Percentiles rank a stretch among this genome's conserved stretches.
Conservation (phyloP, 1,140 invertebrate genomes). For the Drosophila kepulauana region DNA sequence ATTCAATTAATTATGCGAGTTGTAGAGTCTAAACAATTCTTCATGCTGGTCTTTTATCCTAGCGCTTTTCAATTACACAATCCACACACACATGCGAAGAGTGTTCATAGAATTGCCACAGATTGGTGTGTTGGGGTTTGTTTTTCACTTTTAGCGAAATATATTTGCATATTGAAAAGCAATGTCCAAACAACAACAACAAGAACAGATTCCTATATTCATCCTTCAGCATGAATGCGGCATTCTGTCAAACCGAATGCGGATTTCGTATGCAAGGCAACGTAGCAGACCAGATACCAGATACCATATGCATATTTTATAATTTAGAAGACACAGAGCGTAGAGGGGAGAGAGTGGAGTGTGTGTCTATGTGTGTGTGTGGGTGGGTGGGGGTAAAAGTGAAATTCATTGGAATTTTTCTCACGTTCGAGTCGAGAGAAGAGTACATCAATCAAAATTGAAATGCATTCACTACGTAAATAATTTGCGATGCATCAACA, state of each 20-base stretch:
- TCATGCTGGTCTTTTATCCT: not conserved
- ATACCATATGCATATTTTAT: conserved; percentile 50
- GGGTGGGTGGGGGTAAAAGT: conserved; percentile 51
- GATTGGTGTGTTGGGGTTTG: conserved; percentile 4
- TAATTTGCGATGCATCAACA: conserved; percentile 53
- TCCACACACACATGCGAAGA: conserved; percentile 10
- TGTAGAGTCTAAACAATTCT: not conserved
- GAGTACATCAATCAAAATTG: conserved; percentile 74
- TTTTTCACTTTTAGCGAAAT: conserved; percentile 42
- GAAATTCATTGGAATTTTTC: conserved; percentile 71
- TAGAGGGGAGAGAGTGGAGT: not conserved
- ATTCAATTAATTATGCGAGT: not conserved
- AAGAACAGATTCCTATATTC: conserved; percentile 38
- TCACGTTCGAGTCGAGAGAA: conserved; percentile 55
- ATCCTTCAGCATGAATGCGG: conserved; percentile 46
- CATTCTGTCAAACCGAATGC: conserved; percentile 66
- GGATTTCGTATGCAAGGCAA: conserved; percentile 67
- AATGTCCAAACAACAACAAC: conserved; percentile 24
- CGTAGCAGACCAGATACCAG: conserved; percentile 33
- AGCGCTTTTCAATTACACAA: conserved; percentile 42
- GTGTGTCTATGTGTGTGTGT: not conserved
- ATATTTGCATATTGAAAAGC: conserved; percentile 70
- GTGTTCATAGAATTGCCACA: not conserved
- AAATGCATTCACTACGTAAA: conserved; percentile 64
- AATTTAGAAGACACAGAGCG: conserved; percentile 38